phyloP scores from a whole-genome alignment of 1,140 invertebrate species.

The Steinernema khuongi region DNA sequence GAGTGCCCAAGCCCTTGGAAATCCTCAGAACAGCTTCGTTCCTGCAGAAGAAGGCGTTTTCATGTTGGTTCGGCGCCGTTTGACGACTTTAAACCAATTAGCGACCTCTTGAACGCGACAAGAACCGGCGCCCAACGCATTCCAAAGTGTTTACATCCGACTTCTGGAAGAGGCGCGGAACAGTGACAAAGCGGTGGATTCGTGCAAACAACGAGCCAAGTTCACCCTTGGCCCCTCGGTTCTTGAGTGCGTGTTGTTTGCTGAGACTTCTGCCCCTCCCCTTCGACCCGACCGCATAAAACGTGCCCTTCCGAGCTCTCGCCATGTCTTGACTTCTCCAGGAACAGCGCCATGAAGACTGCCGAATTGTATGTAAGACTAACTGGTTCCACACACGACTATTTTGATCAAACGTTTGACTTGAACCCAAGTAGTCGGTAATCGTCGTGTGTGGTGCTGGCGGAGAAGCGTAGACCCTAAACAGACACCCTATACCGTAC shows the following conservation, averaged over 20 bases:
- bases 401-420: no score
- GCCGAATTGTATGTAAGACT: not conserved
- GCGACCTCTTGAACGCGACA: not conserved
- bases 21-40: not conserved
- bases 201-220: no score
- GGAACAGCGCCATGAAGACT: not conserved
- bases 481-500: not conserved
- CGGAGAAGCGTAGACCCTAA: not conserved
- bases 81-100: not conserved
- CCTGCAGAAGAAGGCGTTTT: not conserved
- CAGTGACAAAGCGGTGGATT: no score
- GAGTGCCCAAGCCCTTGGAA: not conserved
- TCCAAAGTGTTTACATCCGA: not conserved
- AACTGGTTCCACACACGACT: no score
- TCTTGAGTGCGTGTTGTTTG: no score
- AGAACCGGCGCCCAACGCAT: not conserved
- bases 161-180: not conserved
- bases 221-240: no score
- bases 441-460: no score
- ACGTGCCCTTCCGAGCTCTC: not conserved
- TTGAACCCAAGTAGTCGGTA: no score
- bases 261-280: not conserved
- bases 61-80: not conserved
- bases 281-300: not conserved
- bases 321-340: not conserved